Percentiles rank a stretch among this genome's conserved stretches.
phyloP scores from a whole-genome alignment of 2,888 invertebrate species.

The Trachelus stipa region DNA sequence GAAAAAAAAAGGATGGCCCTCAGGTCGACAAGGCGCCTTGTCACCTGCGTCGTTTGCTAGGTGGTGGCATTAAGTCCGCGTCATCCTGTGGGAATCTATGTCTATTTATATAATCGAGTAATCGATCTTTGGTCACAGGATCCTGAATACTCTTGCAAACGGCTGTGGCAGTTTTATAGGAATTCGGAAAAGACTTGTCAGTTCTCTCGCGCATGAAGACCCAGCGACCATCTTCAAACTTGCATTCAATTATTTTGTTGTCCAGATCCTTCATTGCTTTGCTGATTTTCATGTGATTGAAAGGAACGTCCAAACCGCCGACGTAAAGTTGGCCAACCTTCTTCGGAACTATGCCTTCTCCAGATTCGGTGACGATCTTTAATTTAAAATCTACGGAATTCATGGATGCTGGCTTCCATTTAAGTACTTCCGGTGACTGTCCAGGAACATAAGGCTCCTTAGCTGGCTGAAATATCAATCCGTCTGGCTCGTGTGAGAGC shows the following conservation, averaged over 20 bases:
- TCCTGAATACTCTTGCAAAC: constrained; percentile 84
- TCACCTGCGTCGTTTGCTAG: constrained; percentile 69
- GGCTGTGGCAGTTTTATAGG: constrained; percentile 86
- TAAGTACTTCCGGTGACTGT: constrained; percentile 85
- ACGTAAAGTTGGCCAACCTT: constrained; percentile 85
- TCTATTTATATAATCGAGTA: constrained; percentile 79
- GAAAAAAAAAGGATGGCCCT: not conserved
- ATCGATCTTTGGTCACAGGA: constrained; percentile 87
- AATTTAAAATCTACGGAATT: constrained; percentile 97
- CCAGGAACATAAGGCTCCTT: constrained; percentile 88
- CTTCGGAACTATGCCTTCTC: constrained; percentile 76
- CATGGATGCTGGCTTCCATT: constrained; percentile 96
- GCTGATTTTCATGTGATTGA: constrained; percentile 80
- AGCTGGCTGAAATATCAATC: constrained; percentile 96
- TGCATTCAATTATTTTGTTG: constrained; percentile 97
- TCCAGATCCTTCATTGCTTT: constrained; percentile 83
- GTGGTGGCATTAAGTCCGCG: constrained; percentile 79
- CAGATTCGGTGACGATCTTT: constrained; percentile 80
- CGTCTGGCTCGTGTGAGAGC: constrained; percentile 95
- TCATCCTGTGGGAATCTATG: constrained; percentile 75
- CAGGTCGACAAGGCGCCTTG: constrained; percentile 37
- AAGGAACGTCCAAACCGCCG: constrained; percentile 77
- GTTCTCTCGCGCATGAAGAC: constrained; percentile 94
- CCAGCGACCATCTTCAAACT: constrained; percentile 85
- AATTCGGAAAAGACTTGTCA: constrained; percentile 97